phyloP scores from a whole-genome alignment of 2,888 invertebrate species.

The Papilio demoleus region DNA sequence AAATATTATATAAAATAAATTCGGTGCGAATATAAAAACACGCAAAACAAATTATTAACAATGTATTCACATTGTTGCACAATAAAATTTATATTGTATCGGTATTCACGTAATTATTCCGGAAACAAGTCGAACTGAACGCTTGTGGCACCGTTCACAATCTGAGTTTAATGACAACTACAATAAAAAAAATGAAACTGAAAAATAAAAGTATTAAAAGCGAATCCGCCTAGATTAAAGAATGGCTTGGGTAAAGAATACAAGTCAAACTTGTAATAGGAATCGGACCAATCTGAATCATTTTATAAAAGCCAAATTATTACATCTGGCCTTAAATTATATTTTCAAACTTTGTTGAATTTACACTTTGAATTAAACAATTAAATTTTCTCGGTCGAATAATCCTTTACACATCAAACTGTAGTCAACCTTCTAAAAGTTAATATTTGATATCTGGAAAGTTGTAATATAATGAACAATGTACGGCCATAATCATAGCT shows the following conservation, averaged over 20 bases:
- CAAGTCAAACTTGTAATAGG: background rate
- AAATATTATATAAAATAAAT: background rate
- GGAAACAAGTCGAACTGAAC: slow-evolving; percentile 45
- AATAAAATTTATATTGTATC: slow-evolving; percentile 38
- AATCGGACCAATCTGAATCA: too few relatives aligned
- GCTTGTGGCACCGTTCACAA: slow-evolving; percentile 23
- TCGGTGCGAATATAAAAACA: background rate
- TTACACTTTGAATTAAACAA: background rate
- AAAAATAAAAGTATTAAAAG: background rate
- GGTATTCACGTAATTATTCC: slow-evolving; percentile 47
- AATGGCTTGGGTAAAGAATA: background rate
- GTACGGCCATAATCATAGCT: slow-evolving; percentile 53
- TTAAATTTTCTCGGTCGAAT: background rate
- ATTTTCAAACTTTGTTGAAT: background rate
- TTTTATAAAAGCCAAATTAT: too few relatives aligned
- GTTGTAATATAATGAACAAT: slow-evolving; percentile 18
- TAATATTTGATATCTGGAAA: slow-evolving; percentile 25
- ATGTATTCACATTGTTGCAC: slow-evolving; percentile 12
- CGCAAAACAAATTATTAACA: slow-evolving; percentile 5
- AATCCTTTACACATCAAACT: background rate
- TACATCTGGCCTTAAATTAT: background rate
- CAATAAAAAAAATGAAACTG: background rate
- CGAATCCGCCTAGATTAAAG: background rate
- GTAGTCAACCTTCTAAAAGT: background rate
- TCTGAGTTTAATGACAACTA: background rate